Evolutionary conservation across 1,140 invertebrate genomes (phyloP).

Genomic region (Diabrotica undecimpunctata): DNA sequence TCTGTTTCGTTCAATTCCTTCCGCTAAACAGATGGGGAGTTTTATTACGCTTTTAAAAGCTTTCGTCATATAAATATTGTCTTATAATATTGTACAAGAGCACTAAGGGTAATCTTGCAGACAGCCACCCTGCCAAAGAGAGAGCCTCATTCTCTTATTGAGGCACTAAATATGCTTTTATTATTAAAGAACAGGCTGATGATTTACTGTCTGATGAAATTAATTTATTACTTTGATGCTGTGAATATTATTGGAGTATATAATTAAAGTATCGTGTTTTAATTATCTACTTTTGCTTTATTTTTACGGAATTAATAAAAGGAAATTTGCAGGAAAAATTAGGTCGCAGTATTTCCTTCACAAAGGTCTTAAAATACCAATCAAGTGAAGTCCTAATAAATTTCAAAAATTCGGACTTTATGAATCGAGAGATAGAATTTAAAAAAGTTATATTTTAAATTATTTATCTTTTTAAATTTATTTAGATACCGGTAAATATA

Average conservation of each 20-base stretch:
- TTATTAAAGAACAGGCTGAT: background rate
- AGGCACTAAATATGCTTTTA: background rate
- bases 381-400: no score
- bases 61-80: conserved; percentile 38
- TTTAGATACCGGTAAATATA: no score
- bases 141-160: conserved; percentile 11
- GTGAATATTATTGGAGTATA: background rate
- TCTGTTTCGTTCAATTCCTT: background rate
- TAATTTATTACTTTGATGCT: conserved; percentile 3
- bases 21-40: conserved; percentile 16
- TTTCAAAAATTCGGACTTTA: no score
- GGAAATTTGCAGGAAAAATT: no score
- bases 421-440: no score
- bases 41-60: conserved; percentile 36
- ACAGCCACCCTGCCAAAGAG: conserved; percentile 9
- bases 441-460: no score
- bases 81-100: conserved; percentile 32
- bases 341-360: no score
- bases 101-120: conserved; percentile 25
- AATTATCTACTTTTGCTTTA: no score
- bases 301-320: no score
- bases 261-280: background rate
- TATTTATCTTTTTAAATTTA: no score
- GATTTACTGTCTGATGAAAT: background rate
- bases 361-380: no score